Base-by-base conservation (phyloP, 2,113 vertebrate genomes). In the Carassius carassius region DNA sequence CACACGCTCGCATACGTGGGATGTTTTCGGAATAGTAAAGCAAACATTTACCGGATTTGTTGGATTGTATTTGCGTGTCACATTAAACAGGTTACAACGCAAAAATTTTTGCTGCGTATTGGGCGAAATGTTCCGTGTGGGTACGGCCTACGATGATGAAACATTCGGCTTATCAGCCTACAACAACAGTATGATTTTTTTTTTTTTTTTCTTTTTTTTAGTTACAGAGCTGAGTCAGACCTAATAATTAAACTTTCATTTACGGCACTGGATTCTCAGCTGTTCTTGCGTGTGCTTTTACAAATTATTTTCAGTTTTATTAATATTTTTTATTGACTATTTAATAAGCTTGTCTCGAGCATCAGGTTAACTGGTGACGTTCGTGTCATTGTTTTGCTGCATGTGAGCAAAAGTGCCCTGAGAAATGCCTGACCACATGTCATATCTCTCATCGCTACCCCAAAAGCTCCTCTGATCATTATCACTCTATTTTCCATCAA, bases 401-500 rank as follows among this genome's bases (percentile, higher is more conserved):
- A 60, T 78, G 74, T 56, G 29, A 78, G 63, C 49, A 85, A 54
- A 81, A 29, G 47, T 81, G 82, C 78, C 86, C 78, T 85, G 86
- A 83, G 63, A 87, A 87, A 82, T 56, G 73, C 69, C 65, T 85
- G 78, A 85, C 86, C 86, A 82, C 86, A 87, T 44, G 74, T 25
- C 86, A 85, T 72, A 82, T 85, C 83, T 82, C 60, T 14, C 49
- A 87, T 85, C 78, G 35, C 83, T 74, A 87, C 77, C 76, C 77
- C 41, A 41, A 69, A 69, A 87, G 86, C 83, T 87, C 10, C 6
- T 25, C 73, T 87, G 86, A 87, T 87, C 56, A 41, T 23, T 87
- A 87, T 87, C 86, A 54, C 74, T 14, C 54, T 85, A 83, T 85
- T 85, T 87, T 87, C 86, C 86, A 87, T 85, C 79, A 79, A 82